phyloP scores from a whole-genome alignment of 2,797 vertebrate genomes.

The Urophycis tenuis region DNA sequence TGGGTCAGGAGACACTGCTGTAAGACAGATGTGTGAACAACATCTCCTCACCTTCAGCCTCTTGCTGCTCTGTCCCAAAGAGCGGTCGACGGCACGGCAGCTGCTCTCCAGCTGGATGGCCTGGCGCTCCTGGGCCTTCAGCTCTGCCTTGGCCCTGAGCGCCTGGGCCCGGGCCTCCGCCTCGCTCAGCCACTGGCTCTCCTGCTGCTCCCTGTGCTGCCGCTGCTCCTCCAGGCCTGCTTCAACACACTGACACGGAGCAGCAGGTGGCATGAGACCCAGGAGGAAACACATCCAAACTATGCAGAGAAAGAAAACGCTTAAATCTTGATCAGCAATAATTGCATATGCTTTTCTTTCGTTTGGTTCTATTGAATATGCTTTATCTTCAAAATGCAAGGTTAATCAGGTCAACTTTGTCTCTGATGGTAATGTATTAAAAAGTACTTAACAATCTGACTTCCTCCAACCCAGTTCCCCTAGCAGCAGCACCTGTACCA shows the following conservation, averaged over 20 bases:
- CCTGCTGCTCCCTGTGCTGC: constrained; percentile 81
- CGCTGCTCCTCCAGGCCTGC: constrained; percentile 85
- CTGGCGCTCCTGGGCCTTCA: constrained; percentile 88
- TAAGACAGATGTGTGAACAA: background rate
- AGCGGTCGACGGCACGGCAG: constrained; percentile 87
- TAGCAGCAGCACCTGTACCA: too few species aligned
- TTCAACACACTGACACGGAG: constrained; percentile 73
- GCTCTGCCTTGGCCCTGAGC: constrained; percentile 80
- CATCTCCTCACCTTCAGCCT: constrained; percentile 78
- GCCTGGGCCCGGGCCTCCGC: constrained; percentile 86
- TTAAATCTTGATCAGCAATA: background rate
- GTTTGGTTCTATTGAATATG: background rate
- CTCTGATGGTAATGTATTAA: background rate
- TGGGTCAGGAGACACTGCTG: background rate
- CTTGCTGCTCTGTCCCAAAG: constrained; percentile 84
- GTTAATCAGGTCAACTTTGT: background rate
- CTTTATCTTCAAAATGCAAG: background rate
- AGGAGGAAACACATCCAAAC: background rate
- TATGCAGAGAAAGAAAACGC: background rate
- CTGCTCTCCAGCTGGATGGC: constrained; percentile 88
- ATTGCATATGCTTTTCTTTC: background rate
- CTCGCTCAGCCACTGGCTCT: constrained; percentile 86
- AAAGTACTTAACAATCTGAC: too few species aligned
- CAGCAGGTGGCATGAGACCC: background rate
- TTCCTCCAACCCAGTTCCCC: too few species aligned